Evolutionary conservation across 2,888 invertebrate genomes (phyloP), one percentile per base, ranked within the genome.

Genomic region (Ichneumoninae sp.): DNA sequence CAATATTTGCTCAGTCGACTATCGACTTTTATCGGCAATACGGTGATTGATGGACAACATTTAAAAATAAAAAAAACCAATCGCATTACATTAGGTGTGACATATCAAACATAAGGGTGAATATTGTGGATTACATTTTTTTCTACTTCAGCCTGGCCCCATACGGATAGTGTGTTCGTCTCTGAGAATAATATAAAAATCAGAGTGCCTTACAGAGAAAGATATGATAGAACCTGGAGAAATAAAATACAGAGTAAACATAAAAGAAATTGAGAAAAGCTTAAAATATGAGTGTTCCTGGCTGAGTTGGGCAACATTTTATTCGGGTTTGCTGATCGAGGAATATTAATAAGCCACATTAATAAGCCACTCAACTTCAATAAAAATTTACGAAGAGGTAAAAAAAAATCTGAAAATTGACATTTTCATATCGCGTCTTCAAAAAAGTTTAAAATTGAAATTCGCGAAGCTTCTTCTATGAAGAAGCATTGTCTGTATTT

Each of bases 111-210:
- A 78, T 60, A 57, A 83, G 60, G 50, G 50, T 60, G 54, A 57
- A 57, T 22, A 60, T 70, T 36, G 52, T 52, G 22, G 60, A 44
- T 26, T 57, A 73, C 73, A 50, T 60, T 33, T 47, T 44, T 26
- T 22, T 57, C 26, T 57, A 22, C 57, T 73, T 80, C 81, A 76
- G 44, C 33, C 47, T 70, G 33, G 33, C 22, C 13, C 65, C 69
- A 57, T 68, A 63, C 36, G 74, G 40, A 80, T 22, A 71, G 77
- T 78, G 75, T 57, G 26, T 26, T 76, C 68, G 50, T 73, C 76
- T 71, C 71, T 73, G 71, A 73, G 30, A 44, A 73, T 76, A 68
- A 76, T 75, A 80, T 70, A 71, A 76, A 77, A 83, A 68, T 68
- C 60, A 68, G 60, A 76, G 71, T 70, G 52, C 44, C 54, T 33